Evolutionary conservation across 2,113 vertebrate genomes (phyloP), one percentile per base, ranked within the genome.

Genomic region (Steatornis caripensis): DNA sequence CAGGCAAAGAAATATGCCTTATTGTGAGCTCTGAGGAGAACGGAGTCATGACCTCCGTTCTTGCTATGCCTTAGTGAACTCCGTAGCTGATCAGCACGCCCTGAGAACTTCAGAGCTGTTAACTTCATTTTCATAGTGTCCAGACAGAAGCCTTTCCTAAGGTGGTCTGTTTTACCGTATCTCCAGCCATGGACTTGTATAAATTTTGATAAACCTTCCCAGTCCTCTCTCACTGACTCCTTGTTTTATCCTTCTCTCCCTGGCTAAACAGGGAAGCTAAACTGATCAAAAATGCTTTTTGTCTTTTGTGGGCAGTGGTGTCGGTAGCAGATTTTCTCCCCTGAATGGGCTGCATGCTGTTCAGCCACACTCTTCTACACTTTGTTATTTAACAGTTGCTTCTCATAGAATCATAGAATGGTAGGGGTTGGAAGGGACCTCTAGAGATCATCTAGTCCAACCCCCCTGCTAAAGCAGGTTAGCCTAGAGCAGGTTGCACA

Each of bases 221-320:
- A 0, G 71, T 87, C 17, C n/a, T 84, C 12, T 71, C 83, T 84
- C 13, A 5, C 15, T 62, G 36, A 82, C 46, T 85, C n/a, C 8
- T 90, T 85, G n/a, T 36, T 89, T 66, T 76, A 32, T 72, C 32
- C 37, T 61, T 60, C 5, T 54, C 17, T 74, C 36, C 24, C 11
- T 87, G 39, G 24, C 24, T 89, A 64, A 93, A 87, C 92, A 12
- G 12, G 18, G 29, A 62, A 71, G 54, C 39, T 89, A 76, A 89
- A 91, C 24, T 71, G 72, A 84, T 89, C 17, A 78, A 84, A 96
- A 96, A 88, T 78, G 27, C 22, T 57, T 96, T 79, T 81, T 77
- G 80, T 83, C 70, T 92, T 91, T 71, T 71, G 51, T 94, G 45
- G 57, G 72, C 2, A 7, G 34, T 54, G 14, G 30, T 70, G 24